Evolutionary conservation across 2,888 invertebrate species (phyloP).

Genomic region (Anagyrus pseudococci): DNA sequence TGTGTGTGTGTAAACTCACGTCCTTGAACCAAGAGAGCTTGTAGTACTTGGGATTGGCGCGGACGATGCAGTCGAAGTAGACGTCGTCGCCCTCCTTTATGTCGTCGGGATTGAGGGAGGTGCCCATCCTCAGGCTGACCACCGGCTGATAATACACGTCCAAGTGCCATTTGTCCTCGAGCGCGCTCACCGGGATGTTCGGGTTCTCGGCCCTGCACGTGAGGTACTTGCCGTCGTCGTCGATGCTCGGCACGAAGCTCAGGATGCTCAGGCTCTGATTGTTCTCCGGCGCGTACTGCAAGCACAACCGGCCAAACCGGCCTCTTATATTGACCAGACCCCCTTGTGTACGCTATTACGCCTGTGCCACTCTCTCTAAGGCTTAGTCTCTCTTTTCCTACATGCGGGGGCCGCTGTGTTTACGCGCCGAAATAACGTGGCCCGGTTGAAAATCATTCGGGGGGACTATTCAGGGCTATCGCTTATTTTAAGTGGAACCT

Average conservation of each 20-base stretch:
- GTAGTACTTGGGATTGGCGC: constrained; percentile 84
- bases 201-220: constrained; percentile 89
- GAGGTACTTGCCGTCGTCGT: constrained; percentile 89
- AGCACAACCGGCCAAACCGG: too few relatives aligned
- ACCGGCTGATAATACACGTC: constrained; percentile 91
- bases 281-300: constrained; percentile 80
- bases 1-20: constrained; percentile 79
- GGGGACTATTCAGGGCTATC: too few relatives aligned
- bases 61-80: constrained; percentile 86
- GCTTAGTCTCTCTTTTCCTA: too few relatives aligned
- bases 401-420: too few relatives aligned
- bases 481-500: too few relatives aligned
- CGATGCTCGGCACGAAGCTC: constrained; percentile 81
- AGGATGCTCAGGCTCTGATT: constrained; percentile 82
- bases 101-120: constrained; percentile 82
- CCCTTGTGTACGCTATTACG: too few relatives aligned
- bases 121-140: constrained; percentile 83
- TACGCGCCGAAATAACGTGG: too few relatives aligned
- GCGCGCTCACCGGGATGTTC: constrained; percentile 79
- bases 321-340: too few relatives aligned
- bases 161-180: constrained; percentile 87
- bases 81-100: constrained; percentile 94
- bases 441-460: too few relatives aligned
- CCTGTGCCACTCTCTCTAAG: too few relatives aligned
- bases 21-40: constrained; percentile 88